Base-by-base conservation (phyloP, 2,888 invertebrate genomes). In the Anagyrus pseudococci region DNA sequence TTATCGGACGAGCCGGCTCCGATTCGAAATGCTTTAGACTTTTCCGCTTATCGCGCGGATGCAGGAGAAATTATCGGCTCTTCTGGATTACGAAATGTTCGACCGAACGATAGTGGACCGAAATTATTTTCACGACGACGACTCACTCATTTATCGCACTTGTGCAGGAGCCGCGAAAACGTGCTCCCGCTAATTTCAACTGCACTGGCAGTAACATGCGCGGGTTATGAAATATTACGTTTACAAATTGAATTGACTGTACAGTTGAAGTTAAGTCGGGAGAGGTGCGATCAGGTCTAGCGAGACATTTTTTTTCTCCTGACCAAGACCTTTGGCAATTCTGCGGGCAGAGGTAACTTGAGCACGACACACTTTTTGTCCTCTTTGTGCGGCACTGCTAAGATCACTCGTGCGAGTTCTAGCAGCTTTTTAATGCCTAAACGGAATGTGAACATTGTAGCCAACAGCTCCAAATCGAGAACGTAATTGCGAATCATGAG, bases 261-360 rank as follows among this genome's bases (percentile, higher is more conserved):
- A n/a, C 22, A 46, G n/a, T n/a, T n/a, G n/a, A n/a, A n/a, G n/a
- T n/a, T n/a, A n/a, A n/a, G n/a, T n/a, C n/a, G n/a, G n/a, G n/a
- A n/a, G n/a, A n/a, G n/a, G n/a, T n/a, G n/a, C n/a, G n/a, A n/a
- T n/a, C n/a, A n/a, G n/a, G n/a, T 48, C 25, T 8, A 61, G 48
- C 52, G 44, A 43, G 13, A 1, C n/a, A n/a, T 22, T 41, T 49
- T 23, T 26, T 49, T 54, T 73, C 26, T 64, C 60, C 56, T 64
- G 69, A 4, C 62, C 10, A 37, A 3, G 2, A 40, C 10, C 3
- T 67, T 23, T 25, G 66, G 33, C 2, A 63, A 6, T 7, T 68
- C 71, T 2, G 70, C 23, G 4, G 80, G 79, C 37, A 80, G 54
- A 15, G 80, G 80, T 37, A 78, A 43, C 66, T 76, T 79, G 2